Percentiles rank a stretch among this genome's conserved stretches.
Evolutionary conservation across 2,113 vertebrate genomes (phyloP).

Genomic region (Uropsilus gracilis): DNA sequence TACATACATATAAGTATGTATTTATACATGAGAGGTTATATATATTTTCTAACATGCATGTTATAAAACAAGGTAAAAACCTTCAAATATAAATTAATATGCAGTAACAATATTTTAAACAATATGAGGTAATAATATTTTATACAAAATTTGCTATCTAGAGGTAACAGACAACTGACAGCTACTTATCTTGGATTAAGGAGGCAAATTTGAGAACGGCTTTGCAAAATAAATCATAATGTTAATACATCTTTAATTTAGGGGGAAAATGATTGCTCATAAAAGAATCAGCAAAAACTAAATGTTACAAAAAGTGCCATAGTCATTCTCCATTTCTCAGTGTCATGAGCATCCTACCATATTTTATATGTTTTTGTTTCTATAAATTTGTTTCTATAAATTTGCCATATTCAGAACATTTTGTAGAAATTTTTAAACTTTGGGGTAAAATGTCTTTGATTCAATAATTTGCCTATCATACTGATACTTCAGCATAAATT

Average conservation of each 20-base stretch:
- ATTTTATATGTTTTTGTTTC: background rate
- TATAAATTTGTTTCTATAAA: constrained; percentile 1
- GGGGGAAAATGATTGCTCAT: background rate
- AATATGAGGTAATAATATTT: background rate
- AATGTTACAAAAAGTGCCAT: background rate
- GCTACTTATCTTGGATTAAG: background rate
- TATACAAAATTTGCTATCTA: too few species aligned
- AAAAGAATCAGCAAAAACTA: background rate
- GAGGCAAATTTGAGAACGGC: background rate
- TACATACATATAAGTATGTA: too few species aligned
- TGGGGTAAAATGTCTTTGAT: background rate
- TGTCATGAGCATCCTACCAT: background rate
- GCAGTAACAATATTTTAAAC: too few species aligned
- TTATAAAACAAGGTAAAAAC: background rate
- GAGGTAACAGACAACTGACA: background rate
- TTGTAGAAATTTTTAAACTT: background rate
- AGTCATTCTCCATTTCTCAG: background rate
- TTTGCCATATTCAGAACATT: background rate
- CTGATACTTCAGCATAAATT: background rate
- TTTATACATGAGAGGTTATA: too few species aligned
- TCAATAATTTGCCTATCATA: background rate
- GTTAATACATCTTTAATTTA: background rate
- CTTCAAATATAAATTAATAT: too few species aligned
- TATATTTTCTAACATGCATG: background rate
- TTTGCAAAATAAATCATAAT: constrained; percentile 18